These are phyloP conservation scores for Netelia melanura DNA, from an alignment of 2,888 invertebrate genomes.

Conservation along the genomic window DNA sequence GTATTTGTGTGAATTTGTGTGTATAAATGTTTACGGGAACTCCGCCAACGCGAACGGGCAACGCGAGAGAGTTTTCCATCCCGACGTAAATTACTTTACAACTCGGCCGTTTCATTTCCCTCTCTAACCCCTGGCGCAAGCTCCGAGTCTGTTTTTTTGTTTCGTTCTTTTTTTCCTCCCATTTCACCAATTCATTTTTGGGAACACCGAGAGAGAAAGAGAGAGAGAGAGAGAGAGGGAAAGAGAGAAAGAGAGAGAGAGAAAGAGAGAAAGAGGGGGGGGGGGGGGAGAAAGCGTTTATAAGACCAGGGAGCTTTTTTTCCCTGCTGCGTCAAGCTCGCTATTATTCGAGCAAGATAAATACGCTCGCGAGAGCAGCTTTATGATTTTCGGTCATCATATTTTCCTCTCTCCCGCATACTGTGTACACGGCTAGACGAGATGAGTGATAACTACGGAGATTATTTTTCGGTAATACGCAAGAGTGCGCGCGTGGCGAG, in stretches of 20 bases:
- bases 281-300: constrained; percentile 20
- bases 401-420: constrained; percentile 59
- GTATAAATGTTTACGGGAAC: constrained; percentile 8
- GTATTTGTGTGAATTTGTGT: background rate
- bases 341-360: constrained; percentile 71
- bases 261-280: background rate
- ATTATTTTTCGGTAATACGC: constrained; percentile 45
- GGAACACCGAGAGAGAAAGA: constrained; percentile 30
- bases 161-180: constrained; percentile 3
- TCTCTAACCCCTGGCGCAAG: background rate
- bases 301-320: constrained; percentile 51
- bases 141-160: background rate
- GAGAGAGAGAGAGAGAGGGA: background rate
- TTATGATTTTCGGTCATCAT: constrained; percentile 70
- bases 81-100: constrained; percentile 44
- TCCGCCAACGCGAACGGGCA: constrained; percentile 12
- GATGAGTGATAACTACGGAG: constrained; percentile 47
- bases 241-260: background rate
- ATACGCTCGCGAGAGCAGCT: constrained; percentile 67
- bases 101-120: constrained; percentile 11
- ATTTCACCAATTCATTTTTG: constrained; percentile 42
- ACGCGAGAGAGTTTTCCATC: background rate
- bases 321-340: constrained; percentile 43
- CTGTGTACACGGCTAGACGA: constrained; percentile 1
- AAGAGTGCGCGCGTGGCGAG: constrained; percentile 43